phyloP scores from a whole-genome alignment of 1,140 invertebrate genomes.

The Sycobia sp. region DNA sequence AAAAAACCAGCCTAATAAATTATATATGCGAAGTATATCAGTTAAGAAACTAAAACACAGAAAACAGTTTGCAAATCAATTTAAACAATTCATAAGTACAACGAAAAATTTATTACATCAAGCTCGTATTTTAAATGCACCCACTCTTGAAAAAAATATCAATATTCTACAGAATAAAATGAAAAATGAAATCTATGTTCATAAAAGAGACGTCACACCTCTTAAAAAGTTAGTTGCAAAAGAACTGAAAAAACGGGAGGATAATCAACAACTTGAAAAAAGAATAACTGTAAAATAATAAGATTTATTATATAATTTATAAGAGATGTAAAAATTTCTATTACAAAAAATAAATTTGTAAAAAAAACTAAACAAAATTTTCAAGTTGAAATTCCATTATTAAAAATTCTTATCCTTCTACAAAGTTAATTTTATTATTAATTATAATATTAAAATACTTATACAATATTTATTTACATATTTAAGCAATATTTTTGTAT shows the following conservation, averaged over 20 bases:
- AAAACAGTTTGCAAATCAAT: neutral
- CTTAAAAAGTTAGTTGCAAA: slow-evolving; percentile 6
- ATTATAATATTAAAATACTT: neutral
- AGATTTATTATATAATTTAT: slow-evolving; percentile 20
- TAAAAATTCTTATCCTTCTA: neutral
- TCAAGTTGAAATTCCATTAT: neutral
- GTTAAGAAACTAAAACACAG: neutral
- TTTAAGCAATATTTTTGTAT: slow-evolving; percentile 13
- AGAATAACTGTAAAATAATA: slow-evolving; percentile 13
- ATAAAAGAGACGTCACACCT: neutral
- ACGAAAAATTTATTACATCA: neutral
- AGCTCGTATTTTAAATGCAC: slow-evolving; percentile 7
- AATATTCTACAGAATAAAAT: slow-evolving; percentile 26
- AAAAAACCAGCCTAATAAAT: neutral
- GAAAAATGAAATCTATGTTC: neutral
- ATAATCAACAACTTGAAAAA: neutral
- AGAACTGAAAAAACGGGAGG: neutral
- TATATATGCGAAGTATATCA: neutral
- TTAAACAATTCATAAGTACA: neutral
- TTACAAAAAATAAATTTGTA: slow-evolving; percentile 10
- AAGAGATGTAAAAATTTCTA: slow-evolving; percentile 21
- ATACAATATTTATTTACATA: slow-evolving; percentile 31
- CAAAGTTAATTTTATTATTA: neutral
- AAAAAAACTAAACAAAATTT: neutral
- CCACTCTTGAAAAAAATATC: slow-evolving; percentile 20